Base-by-base conservation (phyloP, 2,888 invertebrate species). In the Cancer borealis region DNA sequence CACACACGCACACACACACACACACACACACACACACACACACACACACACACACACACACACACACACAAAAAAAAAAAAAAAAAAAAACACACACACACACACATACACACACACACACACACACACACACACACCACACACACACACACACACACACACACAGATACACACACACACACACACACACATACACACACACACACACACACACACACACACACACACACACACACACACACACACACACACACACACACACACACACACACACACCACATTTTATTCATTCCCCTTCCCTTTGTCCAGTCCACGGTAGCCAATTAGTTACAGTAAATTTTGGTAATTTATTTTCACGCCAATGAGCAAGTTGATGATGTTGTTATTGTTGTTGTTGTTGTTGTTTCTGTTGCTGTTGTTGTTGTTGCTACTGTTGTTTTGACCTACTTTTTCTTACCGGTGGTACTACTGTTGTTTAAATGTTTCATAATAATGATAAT, bases 1-100 rank as follows among this genome's bases (percentile, higher is more conserved):
- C 73, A 73, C 73, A 73, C 73, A 73, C 73, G n/a, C 73, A 73
- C 73, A n/a, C 73, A 73, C 73, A 73, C 73, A 73, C 73, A 73
- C 73, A 73, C 73, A 73, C 73, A 73, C 73, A 73, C 73, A 73
- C 73, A 73, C 73, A 73, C 73, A 73, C 73, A 73, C 73, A 73
- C 73, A 73, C 73, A 73, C 73, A 73, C 73, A 73, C 73, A 73
- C 73, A 73, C 54, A 54, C 54, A 54, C 2, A 73, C 73, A 73
- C 73, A 73, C 73, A 73, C 73, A 54, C 54, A 54, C n/a, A n/a
- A n/a, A n/a, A n/a, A n/a, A n/a, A n/a, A n/a, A n/a, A n/a, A n/a
- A n/a, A n/a, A n/a, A n/a, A n/a, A n/a, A n/a, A n/a, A n/a, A 73
- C 73, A n/a, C 73, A 73, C 73, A 73, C 73, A 73, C 73, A 73